A percentile compares a stretch with the other conserved stretches of the same genome.
These are phyloP conservation scores for Eristalis intricaria DNA, from an alignment of 2,888 invertebrate genomes.

Conservation along the genomic window DNA sequence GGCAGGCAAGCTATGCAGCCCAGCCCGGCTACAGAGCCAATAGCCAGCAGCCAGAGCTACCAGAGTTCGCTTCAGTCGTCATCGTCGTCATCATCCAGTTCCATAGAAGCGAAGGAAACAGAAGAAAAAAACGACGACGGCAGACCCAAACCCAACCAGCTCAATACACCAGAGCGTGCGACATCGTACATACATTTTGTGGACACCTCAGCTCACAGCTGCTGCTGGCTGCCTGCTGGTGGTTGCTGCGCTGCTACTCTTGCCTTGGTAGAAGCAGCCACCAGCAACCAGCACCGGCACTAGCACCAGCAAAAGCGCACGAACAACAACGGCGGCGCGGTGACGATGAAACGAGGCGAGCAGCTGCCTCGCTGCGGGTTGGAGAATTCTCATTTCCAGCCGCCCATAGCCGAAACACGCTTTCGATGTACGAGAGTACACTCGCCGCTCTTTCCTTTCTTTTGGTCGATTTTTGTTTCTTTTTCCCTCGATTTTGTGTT, in stretches of 20 bases:
- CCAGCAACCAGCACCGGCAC: too few species aligned
- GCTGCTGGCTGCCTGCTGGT: constrained; percentile 57
- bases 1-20: constrained; percentile 66
- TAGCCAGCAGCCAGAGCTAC: constrained; percentile 15
- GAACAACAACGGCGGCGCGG: constrained; percentile 41
- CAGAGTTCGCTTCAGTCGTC: constrained; percentile 58
- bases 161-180: constrained; percentile 54
- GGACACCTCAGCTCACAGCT: constrained; percentile 72
- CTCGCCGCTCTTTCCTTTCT: constrained; percentile 60
- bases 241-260: constrained; percentile 35
- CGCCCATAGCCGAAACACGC: constrained; percentile 71
- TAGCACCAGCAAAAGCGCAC: constrained; percentile 52
- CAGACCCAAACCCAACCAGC: constrained; percentile 56
- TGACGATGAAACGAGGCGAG: constrained; percentile 51
- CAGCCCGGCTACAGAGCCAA: constrained; percentile 21
- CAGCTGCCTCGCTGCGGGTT: constrained; percentile 67
- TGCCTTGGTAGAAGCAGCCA: constrained; percentile 27
- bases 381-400: constrained; percentile 68
- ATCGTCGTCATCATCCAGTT: constrained; percentile 64
- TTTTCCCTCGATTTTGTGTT: constrained; percentile 14
- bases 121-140: not conserved
- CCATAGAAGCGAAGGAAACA: constrained; percentile 42
- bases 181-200: constrained; percentile 63
- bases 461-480: constrained; percentile 16
- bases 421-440: constrained; percentile 50